phyloP scores from a whole-genome alignment of 2,888 invertebrate genomes.

The Cheilosia variabilis region DNA sequence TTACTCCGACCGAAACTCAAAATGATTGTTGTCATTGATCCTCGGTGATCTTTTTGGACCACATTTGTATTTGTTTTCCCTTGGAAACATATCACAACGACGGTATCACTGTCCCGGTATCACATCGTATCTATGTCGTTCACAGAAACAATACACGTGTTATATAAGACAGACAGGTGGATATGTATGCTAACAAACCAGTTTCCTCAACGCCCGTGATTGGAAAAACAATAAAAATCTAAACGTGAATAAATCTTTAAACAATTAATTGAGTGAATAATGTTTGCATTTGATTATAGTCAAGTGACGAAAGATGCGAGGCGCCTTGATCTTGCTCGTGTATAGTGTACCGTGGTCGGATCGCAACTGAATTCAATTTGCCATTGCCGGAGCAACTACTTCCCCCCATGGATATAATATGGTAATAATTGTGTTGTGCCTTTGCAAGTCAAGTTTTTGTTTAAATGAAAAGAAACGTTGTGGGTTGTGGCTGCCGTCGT shows the following conservation, averaged over 20 bases:
- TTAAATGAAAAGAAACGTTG: constrained; percentile 51
- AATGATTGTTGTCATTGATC: constrained; percentile 35
- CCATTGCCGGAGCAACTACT: constrained; percentile 47
- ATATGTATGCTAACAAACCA: constrained; percentile 38
- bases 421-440: constrained; percentile 23
- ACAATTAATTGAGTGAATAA: constrained; percentile 41
- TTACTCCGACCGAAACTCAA: constrained; percentile 8
- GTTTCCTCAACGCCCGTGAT: constrained; percentile 33
- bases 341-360: constrained; percentile 57
- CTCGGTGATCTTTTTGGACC: constrained; percentile 20
- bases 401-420: constrained; percentile 55
- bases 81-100: constrained; percentile 13
- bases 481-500: constrained; percentile 26
- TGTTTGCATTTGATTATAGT: constrained; percentile 48
- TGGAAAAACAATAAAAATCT: constrained; percentile 25
- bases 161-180: constrained; percentile 7
- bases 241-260: constrained; percentile 54
- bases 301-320: constrained; percentile 31
- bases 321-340: constrained; percentile 20
- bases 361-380: constrained; percentile 68
- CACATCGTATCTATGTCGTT: constrained; percentile 17
- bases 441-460: constrained; percentile 64
- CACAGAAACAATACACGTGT: neutral
- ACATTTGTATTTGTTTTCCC: constrained; percentile 32
- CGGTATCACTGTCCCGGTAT: neutral